Percentiles rank a stretch among this genome's conserved stretches.
Evolutionary conservation across 1,140 invertebrate genomes (phyloP).

Genomic region (Sminthurides bifidus): DNA sequence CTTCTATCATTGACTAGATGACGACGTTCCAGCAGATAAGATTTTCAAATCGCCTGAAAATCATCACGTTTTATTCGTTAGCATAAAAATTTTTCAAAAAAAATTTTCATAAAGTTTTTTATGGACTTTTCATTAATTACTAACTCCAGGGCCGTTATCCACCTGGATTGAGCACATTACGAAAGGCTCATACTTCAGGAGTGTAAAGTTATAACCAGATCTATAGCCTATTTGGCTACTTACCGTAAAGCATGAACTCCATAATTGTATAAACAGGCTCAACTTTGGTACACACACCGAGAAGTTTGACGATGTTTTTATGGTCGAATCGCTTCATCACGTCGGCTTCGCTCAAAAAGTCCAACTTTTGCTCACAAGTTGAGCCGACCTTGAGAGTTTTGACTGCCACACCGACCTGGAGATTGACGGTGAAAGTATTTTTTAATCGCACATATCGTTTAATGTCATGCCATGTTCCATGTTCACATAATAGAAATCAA

Average conservation of each 20-base stretch:
- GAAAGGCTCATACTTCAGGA: too few species aligned
- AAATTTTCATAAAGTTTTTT: too few species aligned
- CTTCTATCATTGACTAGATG: conserved; percentile 60
- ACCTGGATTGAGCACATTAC: too few species aligned
- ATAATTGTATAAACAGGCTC: conserved; percentile 81
- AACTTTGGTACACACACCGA: conserved; percentile 68
- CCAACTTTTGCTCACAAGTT: conserved; percentile 72
- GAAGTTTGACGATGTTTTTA: conserved; percentile 72
- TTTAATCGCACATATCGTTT: too few species aligned
- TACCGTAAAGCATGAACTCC: conserved; percentile 86
- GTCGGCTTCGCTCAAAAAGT: conserved; percentile 84
- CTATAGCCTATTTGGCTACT: too few species aligned
- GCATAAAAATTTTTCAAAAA: too few species aligned
- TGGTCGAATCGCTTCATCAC: conserved; percentile 86
- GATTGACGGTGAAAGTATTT: not conserved
- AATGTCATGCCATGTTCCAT: too few species aligned
- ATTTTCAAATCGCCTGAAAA: conserved; percentile 64
- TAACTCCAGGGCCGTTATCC: too few species aligned
- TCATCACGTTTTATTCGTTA: too few species aligned
- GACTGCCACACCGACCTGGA: conserved; percentile 63
- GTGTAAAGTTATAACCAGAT: too few species aligned
- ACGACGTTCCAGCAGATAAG: conserved; percentile 67
- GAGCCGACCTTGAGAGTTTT: conserved; percentile 78
- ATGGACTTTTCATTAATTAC: too few species aligned
- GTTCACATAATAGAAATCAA: too few species aligned